A percentile compares a stretch with the other conserved stretches of the same genome.
These are phyloP conservation scores for Sebastiscus tertius DNA, from an alignment of 2,797 vertebrate species.

Conservation along the genomic window DNA sequence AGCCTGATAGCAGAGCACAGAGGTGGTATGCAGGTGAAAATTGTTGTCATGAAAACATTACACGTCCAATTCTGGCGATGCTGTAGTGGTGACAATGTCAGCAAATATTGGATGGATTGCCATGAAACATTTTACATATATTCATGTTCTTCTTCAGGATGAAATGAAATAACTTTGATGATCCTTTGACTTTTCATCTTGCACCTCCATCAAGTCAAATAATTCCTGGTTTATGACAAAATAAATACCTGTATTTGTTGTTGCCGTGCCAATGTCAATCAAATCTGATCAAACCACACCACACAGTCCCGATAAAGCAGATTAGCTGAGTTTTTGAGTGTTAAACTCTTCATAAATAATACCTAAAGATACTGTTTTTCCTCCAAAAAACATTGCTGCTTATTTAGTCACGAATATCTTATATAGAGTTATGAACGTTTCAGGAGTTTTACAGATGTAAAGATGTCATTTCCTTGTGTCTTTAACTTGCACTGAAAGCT, in stretches of 20 bases:
- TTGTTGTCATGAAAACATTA: background rate
- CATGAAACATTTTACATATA: background rate
- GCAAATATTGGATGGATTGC: background rate
- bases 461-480: background rate
- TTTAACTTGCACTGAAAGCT: too few species aligned
- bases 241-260: background rate
- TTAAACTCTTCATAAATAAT: background rate
- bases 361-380: background rate
- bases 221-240: background rate
- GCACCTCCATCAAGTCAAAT: background rate
- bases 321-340: too few species aligned
- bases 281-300: too few species aligned
- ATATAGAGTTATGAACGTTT: background rate
- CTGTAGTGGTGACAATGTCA: background rate
- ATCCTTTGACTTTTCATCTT: background rate
- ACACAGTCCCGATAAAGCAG: rapidly evolving
- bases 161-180: background rate
- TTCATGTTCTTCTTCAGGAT: too few species aligned
- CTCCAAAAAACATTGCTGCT: background rate
- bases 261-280: too few species aligned
- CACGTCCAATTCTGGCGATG: rapidly evolving
- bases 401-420: background rate
- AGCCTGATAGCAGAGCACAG: background rate
- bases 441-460: background rate
- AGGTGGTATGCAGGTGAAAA: background rate